A percentile compares a stretch with the other conserved stretches of the same genome.
Evolutionary conservation across 2,888 invertebrate genomes (phyloP).

Genomic region (Pterobdella sp.): DNA sequence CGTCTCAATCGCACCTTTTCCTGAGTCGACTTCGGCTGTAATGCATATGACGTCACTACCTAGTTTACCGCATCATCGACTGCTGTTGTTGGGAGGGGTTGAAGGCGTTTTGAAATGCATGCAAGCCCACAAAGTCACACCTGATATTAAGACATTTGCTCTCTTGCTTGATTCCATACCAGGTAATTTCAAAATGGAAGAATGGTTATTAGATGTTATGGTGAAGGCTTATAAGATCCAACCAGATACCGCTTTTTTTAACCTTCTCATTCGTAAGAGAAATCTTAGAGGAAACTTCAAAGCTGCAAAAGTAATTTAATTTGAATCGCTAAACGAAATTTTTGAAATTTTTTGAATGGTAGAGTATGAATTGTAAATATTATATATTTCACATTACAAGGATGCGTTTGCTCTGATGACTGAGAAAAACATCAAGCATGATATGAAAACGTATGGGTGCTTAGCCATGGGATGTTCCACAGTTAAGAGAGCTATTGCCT

Average conservation of each 20-base stretch:
- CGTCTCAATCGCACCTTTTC: background rate
- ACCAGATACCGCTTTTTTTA: slow-evolving; percentile 74
- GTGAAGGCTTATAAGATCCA: slow-evolving; percentile 52
- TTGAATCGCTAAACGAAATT: background rate
- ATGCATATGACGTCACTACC: background rate
- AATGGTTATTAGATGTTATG: slow-evolving; percentile 60
- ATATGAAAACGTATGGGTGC: slow-evolving; percentile 69
- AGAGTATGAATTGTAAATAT: background rate
- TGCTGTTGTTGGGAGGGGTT: slow-evolving; percentile 67
- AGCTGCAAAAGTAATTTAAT: slow-evolving; percentile 59
- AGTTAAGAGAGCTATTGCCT: slow-evolving; percentile 59
- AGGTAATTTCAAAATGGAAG: slow-evolving; percentile 61
- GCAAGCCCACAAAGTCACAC: slow-evolving; percentile 61
- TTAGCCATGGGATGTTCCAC: slow-evolving; percentile 70
- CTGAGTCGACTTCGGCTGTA: no score
- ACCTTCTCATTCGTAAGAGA: slow-evolving; percentile 74
- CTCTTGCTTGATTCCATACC: slow-evolving; percentile 68
- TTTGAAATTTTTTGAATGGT: background rate
- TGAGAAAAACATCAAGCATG: slow-evolving; percentile 38
- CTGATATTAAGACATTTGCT: slow-evolving; percentile 72
- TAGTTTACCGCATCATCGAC: slow-evolving; percentile 38
- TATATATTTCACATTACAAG: slow-evolving; percentile 45
- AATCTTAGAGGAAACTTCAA: slow-evolving; percentile 55
- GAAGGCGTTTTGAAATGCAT: slow-evolving; percentile 69
- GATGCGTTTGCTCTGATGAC: slow-evolving; percentile 48